These are phyloP conservation scores for Wiebesia pumilae DNA, from an alignment of 1,140 invertebrate species.

Conservation along the genomic window DNA sequence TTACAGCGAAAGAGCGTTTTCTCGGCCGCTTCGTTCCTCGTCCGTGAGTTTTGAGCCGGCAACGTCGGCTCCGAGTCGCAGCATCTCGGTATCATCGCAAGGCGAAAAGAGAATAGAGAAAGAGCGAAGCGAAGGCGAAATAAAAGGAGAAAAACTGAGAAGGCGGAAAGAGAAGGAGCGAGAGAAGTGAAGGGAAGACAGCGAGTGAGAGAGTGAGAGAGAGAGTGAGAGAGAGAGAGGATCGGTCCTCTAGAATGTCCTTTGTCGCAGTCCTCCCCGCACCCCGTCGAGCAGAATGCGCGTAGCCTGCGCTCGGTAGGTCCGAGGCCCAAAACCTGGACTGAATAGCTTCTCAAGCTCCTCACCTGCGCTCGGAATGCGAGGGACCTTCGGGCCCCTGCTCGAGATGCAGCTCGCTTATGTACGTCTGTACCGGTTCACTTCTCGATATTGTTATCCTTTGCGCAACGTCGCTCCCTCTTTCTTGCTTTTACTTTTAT, in stretches of 20 bases:
- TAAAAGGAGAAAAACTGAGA: conserved; percentile 47
- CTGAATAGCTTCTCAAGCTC: conserved; percentile 32
- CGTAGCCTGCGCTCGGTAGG: conserved; percentile 7
- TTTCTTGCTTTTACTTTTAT: background rate
- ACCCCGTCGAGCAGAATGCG: background rate
- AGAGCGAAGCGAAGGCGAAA: conserved; percentile 49
- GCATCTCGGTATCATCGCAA: conserved; percentile 40
- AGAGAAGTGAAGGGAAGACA: background rate
- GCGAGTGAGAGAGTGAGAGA: conserved; percentile 6
- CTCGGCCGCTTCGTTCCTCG: no score
- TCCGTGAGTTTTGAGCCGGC: conserved; percentile 59
- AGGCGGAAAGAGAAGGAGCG: conserved; percentile 36
- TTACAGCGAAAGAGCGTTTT: background rate
- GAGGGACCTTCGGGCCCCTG: background rate
- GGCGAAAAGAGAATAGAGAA: conserved; percentile 36
- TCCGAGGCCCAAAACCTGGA: conserved; percentile 27
- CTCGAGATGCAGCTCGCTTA: conserved; percentile 6
- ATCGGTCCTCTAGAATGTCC: conserved; percentile 67
- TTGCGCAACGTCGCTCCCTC: background rate
- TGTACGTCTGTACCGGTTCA: background rate
- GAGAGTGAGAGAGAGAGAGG: conserved; percentile 32
- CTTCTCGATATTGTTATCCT: conserved; percentile 24
- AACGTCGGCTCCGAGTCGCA: conserved; percentile 58
- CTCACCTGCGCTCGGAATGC: conserved; percentile 49
- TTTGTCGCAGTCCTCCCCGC: conserved; percentile 62